Conservation (phyloP, 2,797 vertebrate species). For the Gastrophryne carolinensis region DNA sequence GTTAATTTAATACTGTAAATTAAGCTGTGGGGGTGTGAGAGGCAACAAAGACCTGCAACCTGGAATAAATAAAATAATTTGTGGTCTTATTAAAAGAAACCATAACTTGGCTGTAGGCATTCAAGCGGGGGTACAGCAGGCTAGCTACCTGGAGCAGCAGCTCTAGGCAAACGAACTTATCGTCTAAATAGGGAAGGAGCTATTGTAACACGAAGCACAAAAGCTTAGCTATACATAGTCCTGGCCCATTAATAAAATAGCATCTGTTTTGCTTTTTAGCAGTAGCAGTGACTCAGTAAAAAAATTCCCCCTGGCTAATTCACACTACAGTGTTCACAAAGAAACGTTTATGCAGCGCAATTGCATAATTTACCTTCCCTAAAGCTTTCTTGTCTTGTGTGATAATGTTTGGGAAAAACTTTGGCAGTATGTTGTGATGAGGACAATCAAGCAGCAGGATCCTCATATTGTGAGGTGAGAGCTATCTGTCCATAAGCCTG, state of each 20-base stretch:
- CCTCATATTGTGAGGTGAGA: constrained; percentile 52
- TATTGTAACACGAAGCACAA: constrained; percentile 43
- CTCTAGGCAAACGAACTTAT: constrained; percentile 6
- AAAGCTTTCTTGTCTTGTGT: constrained; percentile 40
- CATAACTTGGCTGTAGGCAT: constrained; percentile 24
- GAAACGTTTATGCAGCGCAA: constrained; percentile 51
- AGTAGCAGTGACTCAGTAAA: constrained; percentile 52
- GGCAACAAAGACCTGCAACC: constrained; percentile 6
- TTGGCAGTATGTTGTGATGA: not conserved
- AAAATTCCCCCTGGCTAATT: constrained; percentile 48
- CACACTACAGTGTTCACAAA: constrained; percentile 53
- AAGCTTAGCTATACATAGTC: constrained; percentile 33
- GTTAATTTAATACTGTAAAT: constrained; percentile 36
- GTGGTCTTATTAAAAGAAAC: constrained; percentile 29
- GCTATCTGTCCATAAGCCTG: constrained; percentile 24
- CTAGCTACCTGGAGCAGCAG: constrained; percentile 9
- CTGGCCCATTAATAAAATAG: constrained; percentile 34
- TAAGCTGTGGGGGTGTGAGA: constrained; percentile 46
- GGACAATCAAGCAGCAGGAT: constrained; percentile 32
- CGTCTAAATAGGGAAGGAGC: constrained; percentile 20
- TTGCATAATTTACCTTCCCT: constrained; percentile 15
- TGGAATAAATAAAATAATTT: constrained; percentile 41
- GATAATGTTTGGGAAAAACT: constrained; percentile 29
- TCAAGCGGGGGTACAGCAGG: not conserved
- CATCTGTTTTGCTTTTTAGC: constrained; percentile 48